Evolutionary conservation across 1,140 invertebrate species (phyloP), one percentile per base, ranked within the genome.

Genomic region (Drosophila prosaltans): DNA sequence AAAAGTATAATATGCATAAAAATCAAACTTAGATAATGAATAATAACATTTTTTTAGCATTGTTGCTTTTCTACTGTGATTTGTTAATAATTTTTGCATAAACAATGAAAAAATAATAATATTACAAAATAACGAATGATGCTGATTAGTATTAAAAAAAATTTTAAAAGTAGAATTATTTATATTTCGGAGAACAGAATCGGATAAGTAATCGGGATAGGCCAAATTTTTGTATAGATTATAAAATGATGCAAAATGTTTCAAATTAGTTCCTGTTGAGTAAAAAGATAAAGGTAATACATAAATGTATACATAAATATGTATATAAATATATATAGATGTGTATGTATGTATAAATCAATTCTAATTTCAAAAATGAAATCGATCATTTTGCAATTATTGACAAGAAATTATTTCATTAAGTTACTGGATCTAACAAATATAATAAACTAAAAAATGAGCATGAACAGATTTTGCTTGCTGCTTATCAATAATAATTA

Each of bases 61-160:
- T 83, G 80, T 88, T 86, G 83, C 84, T 88, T 86, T 85, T 88
- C 72, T 74, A 88, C 83, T 86, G 83, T 86, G 83, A 86, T 86
- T 86, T 86, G 83, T 86, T 86, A 80, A 80, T 83, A 74, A 74
- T 78, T 86, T 85, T 77, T 78, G 83, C 76, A 68, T 80, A 69
- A 74, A 78, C 78, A 78, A 85, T 72, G 69, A 75, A 72, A 9
- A 36, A 67, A 78, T 36, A 51, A 30, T 57, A 66, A 57, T 40
- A 77, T 45, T 63, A 68, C 39, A 41, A 28, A 61, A 62, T 72
- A 75, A 64, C 11, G 57, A 65, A 54, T 65, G 48, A 71, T 55
- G 78, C 69, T 82, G 65, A 80, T 86, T 80, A 72, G 79, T 65
- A 69, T 60, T 72, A 67, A 66, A 57, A 65, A 48, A 57, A 48